Percentiles rank a stretch among this genome's conserved stretches.
Evolutionary conservation across 2,888 invertebrate genomes (phyloP).

Genomic region (Ellobium chinense): DNA sequence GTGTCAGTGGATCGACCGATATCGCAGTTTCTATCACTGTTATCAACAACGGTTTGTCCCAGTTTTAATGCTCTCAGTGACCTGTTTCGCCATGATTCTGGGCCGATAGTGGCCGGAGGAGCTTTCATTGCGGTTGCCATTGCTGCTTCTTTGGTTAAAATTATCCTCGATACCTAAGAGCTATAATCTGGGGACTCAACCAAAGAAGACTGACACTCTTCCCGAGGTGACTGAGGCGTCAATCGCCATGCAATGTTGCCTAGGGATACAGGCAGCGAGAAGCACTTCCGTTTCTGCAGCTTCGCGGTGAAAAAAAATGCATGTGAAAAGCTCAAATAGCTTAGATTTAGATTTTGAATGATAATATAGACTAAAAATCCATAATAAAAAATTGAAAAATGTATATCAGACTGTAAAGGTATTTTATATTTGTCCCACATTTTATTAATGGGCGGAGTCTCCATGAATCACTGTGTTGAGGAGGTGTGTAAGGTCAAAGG

Average conservation of each 20-base stretch:
- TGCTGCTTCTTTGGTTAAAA: neutral
- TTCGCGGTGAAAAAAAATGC: constrained; percentile 41
- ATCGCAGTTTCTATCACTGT: constrained; percentile 74
- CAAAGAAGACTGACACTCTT: neutral
- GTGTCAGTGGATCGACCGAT: constrained; percentile 75
- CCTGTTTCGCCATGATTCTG: constrained; percentile 76
- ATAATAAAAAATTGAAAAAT: too few relatives aligned
- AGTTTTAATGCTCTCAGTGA: constrained; percentile 76
- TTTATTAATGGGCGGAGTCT: neutral
- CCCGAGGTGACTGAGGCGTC: constrained; percentile 20
- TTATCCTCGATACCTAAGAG: neutral
- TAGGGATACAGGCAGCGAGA: constrained; percentile 44
- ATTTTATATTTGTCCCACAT: neutral
- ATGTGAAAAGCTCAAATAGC: too few relatives aligned
- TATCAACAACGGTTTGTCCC: constrained; percentile 72
- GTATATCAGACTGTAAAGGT: neutral
- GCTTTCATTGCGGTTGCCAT: constrained; percentile 46
- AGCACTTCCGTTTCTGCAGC: constrained; percentile 34
- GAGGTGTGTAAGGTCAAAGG: constrained; percentile 10
- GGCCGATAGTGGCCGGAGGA: constrained; percentile 70
- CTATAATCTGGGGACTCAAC: neutral
- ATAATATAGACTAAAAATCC: neutral
- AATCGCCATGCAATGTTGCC: constrained; percentile 51
- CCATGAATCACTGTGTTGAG: constrained; percentile 29
- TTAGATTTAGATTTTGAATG: too few relatives aligned